Evolutionary conservation across 2,113 vertebrate genomes (phyloP).

Genomic region (Pterocles gutturalis): DNA sequence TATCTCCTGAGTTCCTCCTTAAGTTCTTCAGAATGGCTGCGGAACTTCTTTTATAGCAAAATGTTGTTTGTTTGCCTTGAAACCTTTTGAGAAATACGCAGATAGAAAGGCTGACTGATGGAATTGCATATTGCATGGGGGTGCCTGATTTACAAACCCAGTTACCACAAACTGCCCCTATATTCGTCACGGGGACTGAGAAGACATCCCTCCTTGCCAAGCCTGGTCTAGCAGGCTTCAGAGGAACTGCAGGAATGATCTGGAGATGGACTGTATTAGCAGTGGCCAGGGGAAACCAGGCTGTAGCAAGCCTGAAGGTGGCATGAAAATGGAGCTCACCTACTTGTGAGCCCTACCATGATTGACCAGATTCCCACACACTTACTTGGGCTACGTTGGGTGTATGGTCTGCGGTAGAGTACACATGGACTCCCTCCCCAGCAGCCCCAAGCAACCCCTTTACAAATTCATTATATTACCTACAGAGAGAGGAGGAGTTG

Average conservation of each 20-base stretch:
- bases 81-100: not conserved
- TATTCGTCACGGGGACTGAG: not conserved
- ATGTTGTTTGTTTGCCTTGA: not conserved
- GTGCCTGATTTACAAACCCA: not conserved
- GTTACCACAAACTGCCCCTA: not conserved
- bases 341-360: not conserved
- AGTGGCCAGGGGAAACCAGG: not conserved
- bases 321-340: not conserved
- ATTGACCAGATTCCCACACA: not conserved
- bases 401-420: rapidly evolving
- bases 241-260: not conserved
- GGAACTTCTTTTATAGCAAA: not conserved
- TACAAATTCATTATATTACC: not conserved
- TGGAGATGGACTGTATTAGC: not conserved
- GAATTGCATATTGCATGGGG: not conserved
- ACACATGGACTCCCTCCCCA: rapidly evolving
- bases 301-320: not conserved
- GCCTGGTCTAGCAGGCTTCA: not conserved
- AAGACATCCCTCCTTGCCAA: not conserved
- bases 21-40: not conserved
- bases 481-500: not conserved
- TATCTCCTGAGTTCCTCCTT: not conserved
- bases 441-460: not conserved
- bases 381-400: rapidly evolving
- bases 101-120: not conserved